A percentile compares a stretch with the other conserved stretches of the same genome.
Evolutionary conservation across 2,113 vertebrate species (phyloP).

Genomic region (Semicossyphus pulcher): DNA sequence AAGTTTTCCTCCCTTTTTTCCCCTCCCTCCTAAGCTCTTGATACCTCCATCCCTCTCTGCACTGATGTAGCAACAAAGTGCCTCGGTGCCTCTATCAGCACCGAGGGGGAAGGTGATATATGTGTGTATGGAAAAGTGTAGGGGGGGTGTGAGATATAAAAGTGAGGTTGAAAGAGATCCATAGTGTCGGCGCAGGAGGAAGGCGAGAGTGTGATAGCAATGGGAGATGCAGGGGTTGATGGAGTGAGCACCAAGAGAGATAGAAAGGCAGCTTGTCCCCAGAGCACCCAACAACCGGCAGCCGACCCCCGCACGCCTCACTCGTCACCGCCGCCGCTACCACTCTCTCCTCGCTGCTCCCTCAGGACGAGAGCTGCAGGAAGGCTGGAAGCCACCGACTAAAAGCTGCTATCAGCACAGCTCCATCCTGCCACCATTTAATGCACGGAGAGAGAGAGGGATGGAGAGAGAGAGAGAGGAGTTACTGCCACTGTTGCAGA

Average conservation of each 20-base stretch:
- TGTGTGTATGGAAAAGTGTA: neutral
- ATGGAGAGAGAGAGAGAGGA: neutral
- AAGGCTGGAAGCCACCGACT: conserved; percentile 43
- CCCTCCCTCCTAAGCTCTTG: conserved; percentile 31
- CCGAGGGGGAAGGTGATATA: conserved; percentile 31
- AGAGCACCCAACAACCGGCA: conserved; percentile 30
- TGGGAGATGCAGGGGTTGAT: conserved; percentile 21
- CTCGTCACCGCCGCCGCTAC: conserved; percentile 2
- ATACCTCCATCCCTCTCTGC: conserved; percentile 41
- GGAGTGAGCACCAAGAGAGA: conserved; percentile 16
- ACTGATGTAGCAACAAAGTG: conserved; percentile 64
- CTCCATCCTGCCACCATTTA: conserved; percentile 30
- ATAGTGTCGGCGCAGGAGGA: neutral
- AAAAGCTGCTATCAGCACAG: conserved; percentile 42
- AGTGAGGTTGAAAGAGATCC: conserved; percentile 30
- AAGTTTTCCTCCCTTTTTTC: conserved; percentile 47
- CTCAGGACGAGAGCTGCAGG: conserved; percentile 26
- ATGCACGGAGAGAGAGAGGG: conserved; percentile 3
- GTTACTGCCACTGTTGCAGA: neutral
- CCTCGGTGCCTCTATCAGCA: conserved; percentile 45
- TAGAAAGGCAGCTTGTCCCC: conserved; percentile 47
- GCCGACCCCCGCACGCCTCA: conserved; percentile 25
- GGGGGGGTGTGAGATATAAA: conserved; percentile 8
- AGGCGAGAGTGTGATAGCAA: neutral
- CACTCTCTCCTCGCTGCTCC: conserved; percentile 11